Evolutionary conservation across 2,888 invertebrate genomes (phyloP).

Genomic region (Rotaria socialis): DNA sequence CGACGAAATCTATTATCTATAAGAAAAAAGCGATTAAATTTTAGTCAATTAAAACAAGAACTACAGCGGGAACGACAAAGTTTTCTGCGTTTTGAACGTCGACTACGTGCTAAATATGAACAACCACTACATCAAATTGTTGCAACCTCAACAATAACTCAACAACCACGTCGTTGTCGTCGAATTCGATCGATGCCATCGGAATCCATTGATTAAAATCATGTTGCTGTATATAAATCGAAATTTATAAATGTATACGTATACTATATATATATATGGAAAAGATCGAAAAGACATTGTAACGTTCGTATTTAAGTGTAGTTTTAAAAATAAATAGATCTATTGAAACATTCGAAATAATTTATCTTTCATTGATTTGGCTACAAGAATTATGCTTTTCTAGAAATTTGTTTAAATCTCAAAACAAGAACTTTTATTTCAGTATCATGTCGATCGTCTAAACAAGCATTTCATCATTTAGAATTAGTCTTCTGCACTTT

Average conservation of each 20-base stretch:
- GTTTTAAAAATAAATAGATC: conserved; percentile 16
- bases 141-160: not conserved
- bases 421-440: too few species aligned
- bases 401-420: too few species aligned
- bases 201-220: conserved; percentile 21
- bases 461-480: too few species aligned
- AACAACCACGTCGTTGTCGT: not conserved
- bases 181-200: conserved; percentile 13
- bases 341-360: not conserved
- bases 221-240: not conserved
- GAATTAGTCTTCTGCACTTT: too few species aligned
- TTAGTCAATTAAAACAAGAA: not conserved
- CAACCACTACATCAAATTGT: not conserved
- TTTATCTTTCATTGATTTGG: too few species aligned
- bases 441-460: too few species aligned
- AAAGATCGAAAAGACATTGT: not conserved
- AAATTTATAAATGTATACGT: not conserved
- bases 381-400: too few species aligned
- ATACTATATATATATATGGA: too few species aligned
- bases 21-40: not conserved
- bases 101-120: not conserved
- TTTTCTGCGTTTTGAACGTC: not conserved
- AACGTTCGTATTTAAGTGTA: conserved; percentile 24
- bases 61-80: not conserved
- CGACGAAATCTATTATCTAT: not conserved